Evolutionary conservation across 1,140 invertebrate species (phyloP).

Genomic region (Cydia amplana): DNA sequence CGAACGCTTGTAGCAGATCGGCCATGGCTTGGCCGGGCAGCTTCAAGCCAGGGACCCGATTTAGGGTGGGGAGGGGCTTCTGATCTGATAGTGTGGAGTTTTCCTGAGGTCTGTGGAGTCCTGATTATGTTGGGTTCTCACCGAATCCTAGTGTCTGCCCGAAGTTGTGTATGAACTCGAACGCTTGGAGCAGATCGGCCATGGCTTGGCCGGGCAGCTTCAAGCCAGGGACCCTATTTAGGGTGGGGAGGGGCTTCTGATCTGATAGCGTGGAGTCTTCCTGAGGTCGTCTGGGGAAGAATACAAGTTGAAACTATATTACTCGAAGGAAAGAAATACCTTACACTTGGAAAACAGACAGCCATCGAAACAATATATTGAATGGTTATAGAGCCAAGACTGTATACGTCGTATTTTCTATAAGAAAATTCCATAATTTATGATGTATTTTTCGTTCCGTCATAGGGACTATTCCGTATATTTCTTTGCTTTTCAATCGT

Average conservation of each 20-base stretch:
- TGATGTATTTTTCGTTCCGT: too few relatives aligned
- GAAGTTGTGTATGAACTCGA: conserved; percentile 97
- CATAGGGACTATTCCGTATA: too few relatives aligned
- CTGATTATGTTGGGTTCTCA: conserved; percentile 74
- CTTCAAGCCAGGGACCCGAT: conserved; percentile 89
- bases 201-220: conserved; percentile 92
- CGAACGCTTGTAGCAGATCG: conserved; percentile 95
- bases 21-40: conserved; percentile 93
- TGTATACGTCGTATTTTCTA: too few relatives aligned
- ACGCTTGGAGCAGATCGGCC: conserved; percentile 94
- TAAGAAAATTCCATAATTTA: too few relatives aligned
- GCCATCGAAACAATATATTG: too few relatives aligned
- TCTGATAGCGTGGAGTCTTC: conserved; percentile 90
- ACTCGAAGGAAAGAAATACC: too few relatives aligned
- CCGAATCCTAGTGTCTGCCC: conserved; percentile 95
- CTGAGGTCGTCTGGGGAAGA: conserved; percentile 86
- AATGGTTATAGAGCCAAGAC: too few relatives aligned
- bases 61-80: conserved; percentile 86
- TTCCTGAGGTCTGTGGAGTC: conserved; percentile 85
- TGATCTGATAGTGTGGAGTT: conserved; percentile 89
- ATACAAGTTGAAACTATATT: background rate
- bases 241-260: conserved; percentile 86
- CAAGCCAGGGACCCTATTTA: conserved; percentile 89
- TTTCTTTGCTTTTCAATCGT: too few relatives aligned
- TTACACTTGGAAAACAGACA: too few relatives aligned